Conservation (phyloP, 2,797 vertebrate species). For the Anomalospiza imberbis region DNA sequence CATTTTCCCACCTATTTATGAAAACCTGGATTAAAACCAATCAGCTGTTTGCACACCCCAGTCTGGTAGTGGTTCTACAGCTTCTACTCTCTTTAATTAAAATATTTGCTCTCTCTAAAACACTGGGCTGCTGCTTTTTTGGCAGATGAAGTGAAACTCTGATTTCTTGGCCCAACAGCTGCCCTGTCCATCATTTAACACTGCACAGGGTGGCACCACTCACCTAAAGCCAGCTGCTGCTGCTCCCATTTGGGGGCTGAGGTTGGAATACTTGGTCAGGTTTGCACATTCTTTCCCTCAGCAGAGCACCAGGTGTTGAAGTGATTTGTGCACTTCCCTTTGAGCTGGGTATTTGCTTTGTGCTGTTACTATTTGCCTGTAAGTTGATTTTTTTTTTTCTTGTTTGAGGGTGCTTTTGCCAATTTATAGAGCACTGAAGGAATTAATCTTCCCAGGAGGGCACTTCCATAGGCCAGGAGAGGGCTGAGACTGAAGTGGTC, state of each 20-base stretch:
- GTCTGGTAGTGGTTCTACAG: neutral
- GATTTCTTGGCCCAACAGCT: fast-evolving
- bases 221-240: neutral
- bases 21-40: neutral
- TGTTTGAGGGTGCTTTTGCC: neutral
- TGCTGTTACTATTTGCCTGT: neutral
- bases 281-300: neutral
- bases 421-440: neutral
- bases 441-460: neutral
- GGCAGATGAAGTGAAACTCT: neutral
- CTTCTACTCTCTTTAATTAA: neutral
- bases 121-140: neutral
- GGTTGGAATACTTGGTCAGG: neutral
- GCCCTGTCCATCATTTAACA: neutral
- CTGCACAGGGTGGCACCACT: neutral
- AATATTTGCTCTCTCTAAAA: neutral
- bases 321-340: neutral
- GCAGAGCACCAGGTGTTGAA: neutral
- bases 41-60: neutral
- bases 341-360: neutral
- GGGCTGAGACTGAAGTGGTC: neutral
- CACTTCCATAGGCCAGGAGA: neutral
- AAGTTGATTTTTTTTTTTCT: neutral
- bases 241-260: neutral
- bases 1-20: neutral